Base-by-base conservation (phyloP, 1,140 invertebrate species). In the Latrodectus geometricus region DNA sequence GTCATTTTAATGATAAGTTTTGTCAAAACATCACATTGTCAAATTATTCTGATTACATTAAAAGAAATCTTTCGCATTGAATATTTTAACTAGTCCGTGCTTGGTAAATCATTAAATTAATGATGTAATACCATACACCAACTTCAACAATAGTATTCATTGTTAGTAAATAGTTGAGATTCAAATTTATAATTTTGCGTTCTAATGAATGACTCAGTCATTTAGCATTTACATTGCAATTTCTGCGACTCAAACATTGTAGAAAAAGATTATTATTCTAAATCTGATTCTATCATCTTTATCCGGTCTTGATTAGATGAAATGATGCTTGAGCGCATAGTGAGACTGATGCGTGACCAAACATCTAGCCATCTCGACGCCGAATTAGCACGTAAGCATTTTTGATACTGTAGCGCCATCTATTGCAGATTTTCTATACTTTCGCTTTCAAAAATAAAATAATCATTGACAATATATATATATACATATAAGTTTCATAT, bases 301-400 rank as follows among this genome's bases (percentile, higher is more conserved):
- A 80, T 80, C 52, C 78, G 78, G 12, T 80, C n/a, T n/a, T 20
- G 50, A 80, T 80, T 20, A 70, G 78, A 80, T 70, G 68, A 70
- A 70, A 68, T 21, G 78, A 73, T 73, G 70, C n/a, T 49, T n/a
- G 70, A 48, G 48, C 23, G 23, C n/a, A 80, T 80, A 80, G 68
- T 61, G 65, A 17, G 68, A 21, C 52, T 80, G 66, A 80, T 70
- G 78, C 78, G 78, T 80, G 68, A 80, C 78, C 52, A 50, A 69
- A 56, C 66, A 70, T 80, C 78, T 23, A 80, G 78, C 78, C 78
- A 80, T 70, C 66, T 80, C 66, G 78, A 61, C 78, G 78, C 78
- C 78, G 20, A 15, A 11, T 9, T 12, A 11, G 8, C 21, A 23
- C 8, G 48, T 15, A 48, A 9, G 35, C 4, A 12, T n/a, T 48